Conservation (phyloP, 2,888 invertebrate species). For the Hirtodrosophila histrioides region DNA sequence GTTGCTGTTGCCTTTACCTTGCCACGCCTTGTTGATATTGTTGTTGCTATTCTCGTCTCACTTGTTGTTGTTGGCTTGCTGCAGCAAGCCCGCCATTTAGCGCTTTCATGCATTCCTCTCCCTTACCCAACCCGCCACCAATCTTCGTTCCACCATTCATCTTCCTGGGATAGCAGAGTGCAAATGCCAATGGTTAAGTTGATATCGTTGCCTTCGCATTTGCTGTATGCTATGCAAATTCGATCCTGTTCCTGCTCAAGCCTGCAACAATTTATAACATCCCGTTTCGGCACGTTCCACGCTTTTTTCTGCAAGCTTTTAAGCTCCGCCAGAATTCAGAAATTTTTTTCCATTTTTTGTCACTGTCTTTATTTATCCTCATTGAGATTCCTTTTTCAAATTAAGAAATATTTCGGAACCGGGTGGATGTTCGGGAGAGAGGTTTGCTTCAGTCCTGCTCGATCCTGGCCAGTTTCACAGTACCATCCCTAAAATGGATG, state of each 20-base stretch:
- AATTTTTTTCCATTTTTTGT: no score
- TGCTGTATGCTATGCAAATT: not conserved
- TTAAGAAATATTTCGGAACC: no score
- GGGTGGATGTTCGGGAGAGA: no score
- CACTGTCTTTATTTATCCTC: no score
- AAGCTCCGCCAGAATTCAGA: no score
- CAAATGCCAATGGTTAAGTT: slow-evolving; percentile 22
- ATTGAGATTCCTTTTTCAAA: no score
- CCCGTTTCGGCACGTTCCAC: no score
- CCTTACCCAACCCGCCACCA: not conserved
- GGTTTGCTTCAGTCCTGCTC: no score
- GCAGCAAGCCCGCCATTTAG: slow-evolving; percentile 34
- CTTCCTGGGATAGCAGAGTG: slow-evolving; percentile 5
- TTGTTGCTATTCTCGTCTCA: not conserved
- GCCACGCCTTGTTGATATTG: slow-evolving; percentile 30
- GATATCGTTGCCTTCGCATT: slow-evolving; percentile 9
- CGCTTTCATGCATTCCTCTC: slow-evolving; percentile 17
- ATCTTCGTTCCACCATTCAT: slow-evolving; percentile 1
- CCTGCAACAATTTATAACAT: no score
- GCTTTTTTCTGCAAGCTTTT: no score
- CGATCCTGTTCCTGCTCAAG: not conserved
- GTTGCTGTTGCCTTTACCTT: slow-evolving; percentile 25
- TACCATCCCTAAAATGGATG: no score
- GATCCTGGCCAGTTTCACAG: no score
- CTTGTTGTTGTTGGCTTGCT: slow-evolving; percentile 30